Conservation (phyloP, 1,140 invertebrate species). For the Drosophila takahashii region DNA sequence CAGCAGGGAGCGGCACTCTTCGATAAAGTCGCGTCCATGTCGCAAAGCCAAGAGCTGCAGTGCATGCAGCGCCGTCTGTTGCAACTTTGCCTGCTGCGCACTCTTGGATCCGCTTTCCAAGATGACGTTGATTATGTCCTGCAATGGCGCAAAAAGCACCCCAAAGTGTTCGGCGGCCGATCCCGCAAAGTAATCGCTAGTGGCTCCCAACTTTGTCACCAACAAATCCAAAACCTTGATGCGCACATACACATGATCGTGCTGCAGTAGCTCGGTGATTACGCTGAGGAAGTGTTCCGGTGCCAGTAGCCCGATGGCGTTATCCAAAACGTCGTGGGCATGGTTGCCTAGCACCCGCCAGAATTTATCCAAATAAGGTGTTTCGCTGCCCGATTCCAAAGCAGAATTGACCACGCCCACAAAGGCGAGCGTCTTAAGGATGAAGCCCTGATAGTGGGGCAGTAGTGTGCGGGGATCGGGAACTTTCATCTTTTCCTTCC, state of each 20-base stretch:
- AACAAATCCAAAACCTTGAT: conserved; percentile 93
- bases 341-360: conserved; percentile 92
- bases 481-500: conserved; percentile 86
- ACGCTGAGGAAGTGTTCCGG: conserved; percentile 91
- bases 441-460: conserved; percentile 87
- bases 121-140: conserved; percentile 88
- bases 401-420: conserved; percentile 88
- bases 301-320: conserved; percentile 91
- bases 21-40: conserved; percentile 88
- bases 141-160: conserved; percentile 87
- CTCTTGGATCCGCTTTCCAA: conserved; percentile 84
- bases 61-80: conserved; percentile 92
- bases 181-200: conserved; percentile 87
- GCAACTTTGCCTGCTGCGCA: conserved; percentile 87
- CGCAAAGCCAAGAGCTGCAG: conserved; percentile 92
- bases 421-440: conserved; percentile 88
- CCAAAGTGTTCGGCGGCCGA: conserved; percentile 86
- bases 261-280: conserved; percentile 89
- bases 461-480: conserved; percentile 72
- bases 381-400: conserved; percentile 73
- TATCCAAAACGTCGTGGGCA: conserved; percentile 91
- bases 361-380: conserved; percentile 88
- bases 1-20: conserved; percentile 88
- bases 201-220: conserved; percentile 90
- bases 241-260: conserved; percentile 89